Evolutionary conservation across 2,888 invertebrate species (phyloP), one percentile per base, ranked within the genome.

Genomic region (Thalpophila matura): DNA sequence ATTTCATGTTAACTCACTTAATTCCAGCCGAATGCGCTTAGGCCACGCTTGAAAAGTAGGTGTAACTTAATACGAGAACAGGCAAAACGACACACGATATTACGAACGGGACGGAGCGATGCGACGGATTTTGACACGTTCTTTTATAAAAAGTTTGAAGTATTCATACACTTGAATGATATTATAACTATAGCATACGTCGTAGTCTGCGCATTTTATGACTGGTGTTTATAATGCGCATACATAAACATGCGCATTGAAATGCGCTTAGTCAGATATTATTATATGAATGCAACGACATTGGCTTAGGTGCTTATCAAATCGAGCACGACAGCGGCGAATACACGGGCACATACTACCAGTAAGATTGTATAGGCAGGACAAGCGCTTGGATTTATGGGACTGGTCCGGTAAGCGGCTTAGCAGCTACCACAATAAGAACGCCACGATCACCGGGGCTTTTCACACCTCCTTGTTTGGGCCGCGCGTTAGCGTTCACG

Each of bases 391-490:
- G 85, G 89, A 89, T 93, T 93, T 93, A 92, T 86, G 86, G 85
- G 86, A 86, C 86, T 84, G 87, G 89, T 84, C 81, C 80, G 82
- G 89, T 90, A 91, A 91, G 91, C 90, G 89, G 94, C 93, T 93
- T 91, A 93, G 86, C 84, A 77, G 83, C 87, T 86, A 87, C 85
- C 82, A 86, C 90, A 93, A 92, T 90, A 91, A 90, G 89, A 89
- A 81, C 82, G 82, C 86, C 86, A 86, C 87, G 84, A 83, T 65
- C 81, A 79, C 81, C 77, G 81, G 82, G 82, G 89, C 93, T 94
- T 95, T 95, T 95, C 94, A 95, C 95, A 95, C 95, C 93, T 95
- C 87, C 83, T 85, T 94, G 91, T 95, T 95, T 94, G 94, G 84
- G 80, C 80, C 82, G 81, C 80, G 85, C 79, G 89, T 94, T 95